Percentiles rank a stretch among this genome's conserved stretches.
Conservation (phyloP, 2,113 vertebrate genomes). For the Tachuris rubrigastra region DNA sequence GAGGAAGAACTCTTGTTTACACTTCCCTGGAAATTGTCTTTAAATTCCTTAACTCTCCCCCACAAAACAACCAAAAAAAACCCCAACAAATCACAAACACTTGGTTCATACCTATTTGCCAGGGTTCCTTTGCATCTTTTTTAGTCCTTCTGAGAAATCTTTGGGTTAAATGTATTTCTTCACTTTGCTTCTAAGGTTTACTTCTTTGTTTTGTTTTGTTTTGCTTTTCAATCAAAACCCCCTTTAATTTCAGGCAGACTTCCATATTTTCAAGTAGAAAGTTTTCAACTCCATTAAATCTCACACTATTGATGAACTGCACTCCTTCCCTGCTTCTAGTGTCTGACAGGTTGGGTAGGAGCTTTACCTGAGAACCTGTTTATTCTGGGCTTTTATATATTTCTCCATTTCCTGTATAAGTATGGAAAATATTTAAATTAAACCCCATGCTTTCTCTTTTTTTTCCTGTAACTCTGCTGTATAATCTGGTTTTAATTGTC, state of each 20-base stretch:
- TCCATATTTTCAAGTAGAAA: neutral
- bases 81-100: neutral
- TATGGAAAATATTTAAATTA: neutral
- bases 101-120: neutral
- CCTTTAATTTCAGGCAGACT: neutral
- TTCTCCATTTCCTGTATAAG: neutral
- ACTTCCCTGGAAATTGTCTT: neutral
- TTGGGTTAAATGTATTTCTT: neutral
- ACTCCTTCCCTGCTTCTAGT: neutral
- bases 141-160: neutral
- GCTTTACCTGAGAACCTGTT: neutral
- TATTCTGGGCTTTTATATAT: neutral
- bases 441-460: neutral
- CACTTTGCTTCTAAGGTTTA: neutral
- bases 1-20: neutral
- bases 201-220: neutral
- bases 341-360: neutral
- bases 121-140: neutral
- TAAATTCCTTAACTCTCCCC: neutral
- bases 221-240: accelerated
- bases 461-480: neutral
- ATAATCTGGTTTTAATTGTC: neutral
- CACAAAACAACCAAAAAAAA: neutral
- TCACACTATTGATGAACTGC: neutral
- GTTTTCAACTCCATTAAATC: neutral